phyloP scores from a whole-genome alignment of 2,797 vertebrate species.

The Carcharodon carcharias region DNA sequence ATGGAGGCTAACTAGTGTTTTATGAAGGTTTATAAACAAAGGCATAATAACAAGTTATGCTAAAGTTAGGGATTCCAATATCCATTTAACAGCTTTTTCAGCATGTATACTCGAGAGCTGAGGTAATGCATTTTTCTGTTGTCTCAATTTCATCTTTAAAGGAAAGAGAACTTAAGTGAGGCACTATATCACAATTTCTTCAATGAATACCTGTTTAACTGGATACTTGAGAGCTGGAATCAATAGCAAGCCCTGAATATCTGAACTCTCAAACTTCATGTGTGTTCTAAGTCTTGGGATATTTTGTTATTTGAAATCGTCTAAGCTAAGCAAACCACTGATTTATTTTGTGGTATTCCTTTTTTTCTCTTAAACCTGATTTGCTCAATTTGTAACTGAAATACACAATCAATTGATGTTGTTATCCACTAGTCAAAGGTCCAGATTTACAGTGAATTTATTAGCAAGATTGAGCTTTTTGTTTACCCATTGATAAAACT shows the following conservation, averaged over 20 bases:
- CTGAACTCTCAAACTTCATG: neutral
- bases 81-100: neutral
- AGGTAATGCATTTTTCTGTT: neutral
- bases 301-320: neutral
- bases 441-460: neutral
- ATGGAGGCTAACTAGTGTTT: neutral
- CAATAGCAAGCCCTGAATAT: neutral
- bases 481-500: neutral
- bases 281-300: neutral
- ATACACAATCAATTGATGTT: neutral
- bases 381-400: neutral
- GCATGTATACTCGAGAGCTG: neutral
- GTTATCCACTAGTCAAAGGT: neutral
- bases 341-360: neutral
- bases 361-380: neutral
- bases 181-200: neutral
- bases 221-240: neutral
- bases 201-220: neutral
- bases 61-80: neutral
- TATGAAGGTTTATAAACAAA: neutral
- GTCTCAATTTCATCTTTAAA: neutral
- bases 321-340: neutral
- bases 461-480: neutral
- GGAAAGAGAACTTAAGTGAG: neutral
- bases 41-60: neutral